Evolutionary conservation across 1,140 invertebrate species (phyloP), one percentile per base, ranked within the genome.

Genomic region (Stratiolaelaps scimitus): DNA sequence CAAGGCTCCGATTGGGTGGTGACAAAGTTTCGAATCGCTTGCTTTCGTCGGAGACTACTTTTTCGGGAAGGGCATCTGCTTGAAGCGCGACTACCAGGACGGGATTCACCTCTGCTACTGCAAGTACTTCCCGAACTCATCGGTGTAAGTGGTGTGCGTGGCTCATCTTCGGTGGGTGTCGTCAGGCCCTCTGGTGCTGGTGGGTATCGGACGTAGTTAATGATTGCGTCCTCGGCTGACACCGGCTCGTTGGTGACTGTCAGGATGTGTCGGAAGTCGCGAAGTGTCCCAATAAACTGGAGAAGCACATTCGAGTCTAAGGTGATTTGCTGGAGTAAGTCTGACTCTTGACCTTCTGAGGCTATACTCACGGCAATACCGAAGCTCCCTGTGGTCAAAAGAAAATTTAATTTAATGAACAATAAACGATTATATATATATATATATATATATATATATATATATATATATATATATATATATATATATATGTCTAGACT

Each of bases 301-400:
- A 60, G 53, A 23, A 34, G 13, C 13, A 60, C 53, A 10, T 60
- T 60, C 10, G 53, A 60, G 15, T 60, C 53, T 60, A 6, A 15
- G 23, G 53, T 68, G 5, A 69, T 60, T 47, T 68, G 48, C 19
- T 53, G 29, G n/a, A 69, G 30, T 2, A 29, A 17, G 40, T 69
- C 43, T 20, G 53, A 65, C 72, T 86, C 84, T 53, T 79, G 76
- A 23, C 79, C 79, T 67, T 81, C 75, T 47, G 80, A 76, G 20
- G 84, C 71, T 65, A 88, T 79, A 69, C 80, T 84, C 28, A 89
- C 81, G 26, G 84, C 82, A 60, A 83, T 80, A 66, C 87, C 88
- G 72, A 81, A 79, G 19, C 85, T 84, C 1, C 88, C 88, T 78
- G 84, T 43, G 29, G 15, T 29, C 20, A 30, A 64, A 64, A 26